Percentiles rank a stretch among this genome's conserved stretches.
phyloP scores from a whole-genome alignment of 1,140 invertebrate genomes.

The Drosophila sp. region DNA sequence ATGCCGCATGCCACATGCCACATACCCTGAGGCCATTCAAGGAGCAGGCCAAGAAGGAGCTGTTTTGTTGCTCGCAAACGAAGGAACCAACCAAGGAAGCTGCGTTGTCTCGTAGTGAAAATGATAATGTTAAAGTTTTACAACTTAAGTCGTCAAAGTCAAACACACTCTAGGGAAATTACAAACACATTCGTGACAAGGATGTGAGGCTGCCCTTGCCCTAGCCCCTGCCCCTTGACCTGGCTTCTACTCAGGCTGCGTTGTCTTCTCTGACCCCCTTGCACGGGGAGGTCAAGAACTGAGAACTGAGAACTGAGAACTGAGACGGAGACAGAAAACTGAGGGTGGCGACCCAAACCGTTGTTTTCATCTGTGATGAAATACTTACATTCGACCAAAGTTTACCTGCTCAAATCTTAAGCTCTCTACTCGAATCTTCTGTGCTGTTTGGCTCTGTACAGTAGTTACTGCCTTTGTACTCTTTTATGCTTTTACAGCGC shows the following conservation, averaged over 20 bases:
- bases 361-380: constrained; percentile 64
- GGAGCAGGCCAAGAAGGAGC: constrained; percentile 25
- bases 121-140: constrained; percentile 85
- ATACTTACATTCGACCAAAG: constrained; percentile 54
- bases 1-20: constrained; percentile 34
- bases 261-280: background rate
- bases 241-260: background rate
- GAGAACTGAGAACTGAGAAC: too few species aligned
- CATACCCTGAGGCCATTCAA: constrained; percentile 44
- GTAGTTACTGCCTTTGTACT: constrained; percentile 40
- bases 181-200: constrained; percentile 83
- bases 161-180: constrained; percentile 85
- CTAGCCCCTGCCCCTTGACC: background rate
- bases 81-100: constrained; percentile 38
- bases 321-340: too few species aligned
- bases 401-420: constrained; percentile 76
- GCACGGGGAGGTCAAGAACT: constrained; percentile 59
- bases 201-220: constrained; percentile 48
- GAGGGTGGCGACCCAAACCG: constrained; percentile 38
- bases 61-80: constrained; percentile 23
- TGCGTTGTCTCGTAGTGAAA: constrained; percentile 67
- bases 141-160: constrained; percentile 85
- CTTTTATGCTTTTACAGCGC: constrained; percentile 76
- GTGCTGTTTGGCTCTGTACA: constrained; percentile 14
- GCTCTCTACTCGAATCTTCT: constrained; percentile 51